Conservation (phyloP, 2,888 invertebrate genomes). For the Nasonovia ribisnigri region DNA sequence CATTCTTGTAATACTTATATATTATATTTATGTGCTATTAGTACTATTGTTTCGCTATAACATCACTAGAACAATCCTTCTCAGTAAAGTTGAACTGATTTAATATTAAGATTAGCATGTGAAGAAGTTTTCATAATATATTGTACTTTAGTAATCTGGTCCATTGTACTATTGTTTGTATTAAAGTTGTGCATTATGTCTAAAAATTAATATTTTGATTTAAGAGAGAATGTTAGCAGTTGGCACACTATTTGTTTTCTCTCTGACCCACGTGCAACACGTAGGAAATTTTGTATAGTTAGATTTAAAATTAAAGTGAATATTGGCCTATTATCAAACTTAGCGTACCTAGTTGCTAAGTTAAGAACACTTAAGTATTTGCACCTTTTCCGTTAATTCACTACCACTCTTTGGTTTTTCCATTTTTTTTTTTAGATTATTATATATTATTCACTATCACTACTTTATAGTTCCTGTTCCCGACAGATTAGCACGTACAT, state of each 20-base stretch:
- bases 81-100: neutral
- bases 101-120: neutral
- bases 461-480: no score
- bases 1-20: neutral
- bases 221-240: neutral
- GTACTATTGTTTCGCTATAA: neutral
- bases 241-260: neutral
- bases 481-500: no score
- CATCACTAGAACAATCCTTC: neutral
- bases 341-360: no score
- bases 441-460: no score
- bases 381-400: no score
- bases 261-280: neutral
- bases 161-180: neutral
- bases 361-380: no score
- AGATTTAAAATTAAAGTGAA: no score
- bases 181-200: neutral
- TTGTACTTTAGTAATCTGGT: neutral
- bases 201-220: neutral
- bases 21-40: neutral
- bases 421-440: no score
- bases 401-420: no score
- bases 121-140: neutral
- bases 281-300: neutral
- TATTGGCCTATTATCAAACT: no score